These are phyloP conservation scores for Eupelmus urozonus DNA, from an alignment of 2,888 invertebrate genomes.

Conservation along the genomic window DNA sequence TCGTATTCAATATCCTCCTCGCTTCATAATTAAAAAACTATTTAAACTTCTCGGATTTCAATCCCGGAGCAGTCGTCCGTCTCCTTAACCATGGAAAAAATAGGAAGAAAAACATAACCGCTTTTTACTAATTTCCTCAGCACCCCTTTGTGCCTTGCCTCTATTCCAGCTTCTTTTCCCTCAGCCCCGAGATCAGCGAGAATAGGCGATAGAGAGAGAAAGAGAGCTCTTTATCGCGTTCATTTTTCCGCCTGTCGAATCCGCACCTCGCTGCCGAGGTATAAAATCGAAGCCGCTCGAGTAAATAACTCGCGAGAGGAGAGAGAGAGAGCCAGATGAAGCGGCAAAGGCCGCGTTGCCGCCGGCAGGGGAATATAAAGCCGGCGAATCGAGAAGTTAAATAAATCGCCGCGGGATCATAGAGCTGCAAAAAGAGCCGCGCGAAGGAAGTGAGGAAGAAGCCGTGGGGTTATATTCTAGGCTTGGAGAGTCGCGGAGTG, in stretches of 20 bases:
- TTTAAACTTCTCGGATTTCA: constrained; percentile 1
- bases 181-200: not conserved
- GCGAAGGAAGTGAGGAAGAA: constrained; percentile 14
- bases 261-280: not conserved
- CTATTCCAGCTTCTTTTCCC: not conserved
- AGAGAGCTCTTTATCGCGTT: constrained; percentile 47
- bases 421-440: constrained; percentile 51
- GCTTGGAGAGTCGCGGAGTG: not conserved
- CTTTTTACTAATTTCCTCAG: constrained; percentile 47
- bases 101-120: constrained; percentile 1
- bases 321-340: constrained; percentile 39
- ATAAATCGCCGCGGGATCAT: constrained; percentile 69
- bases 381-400: constrained; percentile 63
- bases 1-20: constrained; percentile 14
- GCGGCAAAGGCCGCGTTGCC: constrained; percentile 13
- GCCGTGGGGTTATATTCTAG: not conserved
- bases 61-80: not conserved
- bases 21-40: constrained; percentile 43
- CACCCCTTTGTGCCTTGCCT: constrained; percentile 18
- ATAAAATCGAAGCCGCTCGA: constrained; percentile 47
- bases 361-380: too few species aligned
- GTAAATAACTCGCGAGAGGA: constrained; percentile 53
- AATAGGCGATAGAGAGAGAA: not conserved
- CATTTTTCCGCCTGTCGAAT: constrained; percentile 55
- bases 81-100: not conserved